Base-by-base conservation (phyloP, 2,888 invertebrate species). In the Lapara coniferarum region DNA sequence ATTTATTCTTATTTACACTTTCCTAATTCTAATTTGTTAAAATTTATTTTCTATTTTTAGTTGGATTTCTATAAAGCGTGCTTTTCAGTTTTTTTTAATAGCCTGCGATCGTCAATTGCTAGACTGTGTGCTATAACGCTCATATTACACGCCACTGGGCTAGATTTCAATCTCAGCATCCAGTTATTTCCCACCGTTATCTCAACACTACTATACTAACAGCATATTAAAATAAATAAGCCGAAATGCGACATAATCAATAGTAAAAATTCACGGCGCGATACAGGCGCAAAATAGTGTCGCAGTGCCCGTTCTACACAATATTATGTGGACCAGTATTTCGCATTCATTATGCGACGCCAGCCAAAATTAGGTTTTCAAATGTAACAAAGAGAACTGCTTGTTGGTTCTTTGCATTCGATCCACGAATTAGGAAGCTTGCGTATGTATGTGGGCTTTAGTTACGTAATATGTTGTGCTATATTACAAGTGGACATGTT, bases 351-450 rank as follows among this genome's bases (percentile, higher is more conserved):
- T 52, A 19, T 63, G 69, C 76, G 69, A 71, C 57, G 71, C 53
- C 71, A 44, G 53, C 58, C 66, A 52, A 69, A 79, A 81, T 81
- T 81, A 77, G 76, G 73, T 80, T 84, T 80, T 77, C 80, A 86
- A 85, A 83, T 83, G 79, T 80, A 74, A 71, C 71, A 71, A 68
- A 69, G 66, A 59, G 57, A 67, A 74, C 73, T 77, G 73, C 79
- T 73, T 76, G 67, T 69, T 70, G 72, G 71, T 69, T 73, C 75
- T 80, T 74, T 76, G 67, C 73, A 80, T 81, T 77, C 78, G 71
- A 66, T 4, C 25, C 76, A 75, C 80, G 82, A 79, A 72, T 51
- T 46, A 73, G 77, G 77, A 77, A 76, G 74, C 69, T 63, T 63
- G 68, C 69, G 69, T 70, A 73, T 71, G 75, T 71, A 71, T 73